Conservation (phyloP, 2,113 vertebrate species). For the Strix aluco region DNA sequence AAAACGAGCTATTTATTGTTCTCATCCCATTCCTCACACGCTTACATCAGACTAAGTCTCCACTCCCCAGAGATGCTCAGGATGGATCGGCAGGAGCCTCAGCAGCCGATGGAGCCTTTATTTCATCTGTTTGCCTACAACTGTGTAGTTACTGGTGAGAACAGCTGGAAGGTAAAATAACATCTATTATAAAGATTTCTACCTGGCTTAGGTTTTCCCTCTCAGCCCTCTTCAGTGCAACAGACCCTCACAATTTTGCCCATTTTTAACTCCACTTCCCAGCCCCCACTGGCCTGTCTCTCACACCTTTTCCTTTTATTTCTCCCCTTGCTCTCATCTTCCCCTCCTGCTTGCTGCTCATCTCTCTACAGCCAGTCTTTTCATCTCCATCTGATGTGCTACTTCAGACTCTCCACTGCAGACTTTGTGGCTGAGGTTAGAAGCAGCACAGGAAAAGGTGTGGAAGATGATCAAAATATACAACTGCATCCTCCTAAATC, state of each 20-base stretch:
- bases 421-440: not conserved
- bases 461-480: not conserved
- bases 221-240: not conserved
- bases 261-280: not conserved
- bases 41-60: not conserved
- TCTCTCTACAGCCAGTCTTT: not conserved
- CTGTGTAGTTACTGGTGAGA: not conserved
- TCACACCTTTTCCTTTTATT: not conserved
- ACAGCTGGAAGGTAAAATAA: not conserved
- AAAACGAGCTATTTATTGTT: not conserved
- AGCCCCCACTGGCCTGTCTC: not conserved
- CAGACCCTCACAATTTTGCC: not conserved
- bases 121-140: not conserved
- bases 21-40: not conserved
- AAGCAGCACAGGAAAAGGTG: not conserved
- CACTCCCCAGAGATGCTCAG: not conserved
- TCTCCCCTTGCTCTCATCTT: not conserved
- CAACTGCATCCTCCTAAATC: not conserved
- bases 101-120: not conserved
- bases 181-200: not conserved
- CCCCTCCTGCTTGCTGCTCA: not conserved
- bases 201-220: not conserved
- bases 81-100: not conserved
- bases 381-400: not conserved
- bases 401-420: not conserved